Base-by-base conservation (phyloP, 2,888 invertebrate genomes). In the Seira musarum region DNA sequence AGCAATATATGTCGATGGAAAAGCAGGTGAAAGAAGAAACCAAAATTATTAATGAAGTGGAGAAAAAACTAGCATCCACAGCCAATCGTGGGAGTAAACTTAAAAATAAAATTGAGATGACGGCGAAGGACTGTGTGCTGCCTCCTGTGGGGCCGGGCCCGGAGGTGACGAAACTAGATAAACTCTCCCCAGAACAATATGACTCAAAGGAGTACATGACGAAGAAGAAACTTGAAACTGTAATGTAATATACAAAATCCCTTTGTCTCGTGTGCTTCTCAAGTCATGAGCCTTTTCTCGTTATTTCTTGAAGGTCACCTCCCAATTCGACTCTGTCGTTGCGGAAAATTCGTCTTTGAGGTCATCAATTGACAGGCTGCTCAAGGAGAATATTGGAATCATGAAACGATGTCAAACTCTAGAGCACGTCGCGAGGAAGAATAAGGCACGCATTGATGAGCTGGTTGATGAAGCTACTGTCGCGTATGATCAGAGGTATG, bases 151-250 rank as follows among this genome's bases (percentile, higher is more conserved):
- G 53, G 15, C n/a, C 53, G 53, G 15, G 21, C 40, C 49, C 57
- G 13, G 90, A 90, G 76, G 90, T 90, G 57, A 92, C 92, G 76
- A 87, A 92, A 71, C 89, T 88, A 71, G 88, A 88, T n/a, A 89
- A 91, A 46, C 75, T 84, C 22, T 69, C 84, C 10, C 78, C 74
- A 65, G 61, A 60, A 24, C 53, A 83, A 63, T 73, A 85, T 46
- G 83, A 84, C 6, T 75, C 82, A 17, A 85, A 85, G 70, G 82
- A 81, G 49, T 84, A 83, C 64, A 67, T 79, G 46, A 67, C 83
- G 22, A 85, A 83, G 49, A 82, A 82, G 66, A 85, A 86, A 70
- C 68, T 85, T 49, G 85, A 86, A 80, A 86, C 86, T 66, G 86
- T 84, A 76, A 65, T 53, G 3, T n/a, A 13, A 30, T 5, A 30